These are phyloP conservation scores for Volucella inflata DNA, from an alignment of 2,888 invertebrate species.

Conservation along the genomic window DNA sequence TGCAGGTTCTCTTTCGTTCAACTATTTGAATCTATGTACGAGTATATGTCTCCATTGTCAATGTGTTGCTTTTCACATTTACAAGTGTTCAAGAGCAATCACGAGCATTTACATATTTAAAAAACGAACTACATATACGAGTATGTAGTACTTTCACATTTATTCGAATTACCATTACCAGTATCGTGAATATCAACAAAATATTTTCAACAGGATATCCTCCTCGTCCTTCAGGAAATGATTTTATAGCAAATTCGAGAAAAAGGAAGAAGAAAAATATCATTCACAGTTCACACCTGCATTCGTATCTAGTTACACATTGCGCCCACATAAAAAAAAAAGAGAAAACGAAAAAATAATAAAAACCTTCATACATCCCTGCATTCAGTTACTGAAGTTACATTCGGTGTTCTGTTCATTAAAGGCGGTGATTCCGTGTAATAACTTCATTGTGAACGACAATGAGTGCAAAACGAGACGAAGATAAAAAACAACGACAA, in stretches of 20 bases:
- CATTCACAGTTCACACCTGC: constrained; percentile 58
- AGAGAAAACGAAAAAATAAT: too few relatives aligned
- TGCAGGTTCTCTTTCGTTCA: too few relatives aligned
- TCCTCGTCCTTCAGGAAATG: constrained; percentile 58
- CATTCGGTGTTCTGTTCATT: constrained; percentile 74
- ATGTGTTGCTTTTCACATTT: neutral
- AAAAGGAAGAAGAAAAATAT: constrained; percentile 41
- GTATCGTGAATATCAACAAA: constrained; percentile 61
- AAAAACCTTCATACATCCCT: constrained; percentile 54
- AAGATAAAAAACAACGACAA: constrained; percentile 30
- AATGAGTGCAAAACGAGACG: constrained; percentile 54
- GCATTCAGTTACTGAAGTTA: constrained; percentile 67
- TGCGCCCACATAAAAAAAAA: too few relatives aligned
- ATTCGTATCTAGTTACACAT: constrained; percentile 13
- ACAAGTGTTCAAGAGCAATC: neutral
- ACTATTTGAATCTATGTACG: neutral
- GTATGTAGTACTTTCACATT: constrained; percentile 5
- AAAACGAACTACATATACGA: constrained; percentile 5
- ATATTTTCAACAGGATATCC: constrained; percentile 61
- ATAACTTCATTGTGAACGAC: constrained; percentile 72
- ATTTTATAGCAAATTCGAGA: constrained; percentile 33
- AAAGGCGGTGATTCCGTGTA: constrained; percentile 71
- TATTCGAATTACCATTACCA: constrained; percentile 29
- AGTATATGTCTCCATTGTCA: neutral
- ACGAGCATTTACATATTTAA: constrained; percentile 32